phyloP scores from a whole-genome alignment of 1,140 invertebrate species.

The Sarcophaga peregrina region DNA sequence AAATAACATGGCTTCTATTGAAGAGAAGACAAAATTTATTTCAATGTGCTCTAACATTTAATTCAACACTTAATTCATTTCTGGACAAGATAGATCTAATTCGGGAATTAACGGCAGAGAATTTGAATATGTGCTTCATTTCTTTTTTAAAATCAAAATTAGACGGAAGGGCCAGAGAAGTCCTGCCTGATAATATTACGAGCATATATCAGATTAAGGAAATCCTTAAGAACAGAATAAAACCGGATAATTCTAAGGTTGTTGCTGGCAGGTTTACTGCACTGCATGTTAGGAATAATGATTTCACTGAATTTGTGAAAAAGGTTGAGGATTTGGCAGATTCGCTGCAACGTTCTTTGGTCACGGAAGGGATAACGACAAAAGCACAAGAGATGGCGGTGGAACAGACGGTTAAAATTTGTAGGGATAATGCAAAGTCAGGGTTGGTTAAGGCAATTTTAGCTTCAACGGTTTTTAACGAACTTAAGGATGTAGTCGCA shows the following conservation, averaged over 20 bases:
- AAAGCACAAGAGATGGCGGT: constrained; percentile 35
- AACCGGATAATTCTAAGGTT: background rate
- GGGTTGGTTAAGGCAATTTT: background rate
- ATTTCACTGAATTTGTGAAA: background rate
- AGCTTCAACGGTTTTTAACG: background rate
- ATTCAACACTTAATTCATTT: background rate
- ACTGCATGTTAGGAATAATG: background rate
- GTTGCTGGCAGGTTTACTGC: background rate
- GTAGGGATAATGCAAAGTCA: background rate
- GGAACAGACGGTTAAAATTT: background rate
- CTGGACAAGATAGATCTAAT: background rate
- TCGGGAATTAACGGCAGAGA: background rate
- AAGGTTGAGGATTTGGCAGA: background rate
- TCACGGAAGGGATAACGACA: constrained; percentile 4
- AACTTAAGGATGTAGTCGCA: background rate
- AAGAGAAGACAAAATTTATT: background rate
- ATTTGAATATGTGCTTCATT: background rate
- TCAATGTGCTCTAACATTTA: background rate
- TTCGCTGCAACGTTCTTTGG: background rate
- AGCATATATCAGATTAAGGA: background rate
- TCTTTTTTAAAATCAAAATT: background rate
- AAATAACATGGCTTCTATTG: background rate
- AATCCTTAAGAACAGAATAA: background rate
- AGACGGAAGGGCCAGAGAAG: background rate
- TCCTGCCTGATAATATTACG: background rate